phyloP scores from a whole-genome alignment of 2,888 invertebrate species.

The Hirtodrosophila duncani region DNA sequence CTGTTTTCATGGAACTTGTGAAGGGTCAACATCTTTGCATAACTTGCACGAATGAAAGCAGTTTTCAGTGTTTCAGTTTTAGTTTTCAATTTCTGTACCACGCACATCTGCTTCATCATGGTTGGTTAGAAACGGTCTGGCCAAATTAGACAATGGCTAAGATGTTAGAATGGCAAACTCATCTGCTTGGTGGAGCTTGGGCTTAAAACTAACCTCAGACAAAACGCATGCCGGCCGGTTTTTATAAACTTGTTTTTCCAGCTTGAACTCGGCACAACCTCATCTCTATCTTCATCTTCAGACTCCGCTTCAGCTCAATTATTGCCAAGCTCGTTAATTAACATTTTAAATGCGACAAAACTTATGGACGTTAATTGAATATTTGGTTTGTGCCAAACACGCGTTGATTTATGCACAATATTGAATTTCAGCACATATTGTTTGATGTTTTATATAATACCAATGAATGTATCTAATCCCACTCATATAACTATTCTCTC shows the following conservation, averaged over 20 bases:
- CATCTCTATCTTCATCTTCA: not conserved
- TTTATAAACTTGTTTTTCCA: too few species aligned
- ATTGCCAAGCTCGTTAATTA: constrained; percentile 59
- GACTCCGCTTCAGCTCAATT: too few species aligned
- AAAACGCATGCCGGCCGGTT: constrained; percentile 42
- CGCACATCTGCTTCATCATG: too few species aligned
- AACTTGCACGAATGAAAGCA: too few species aligned
- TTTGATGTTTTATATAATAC: constrained; percentile 24
- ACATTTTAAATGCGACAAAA: constrained; percentile 57
- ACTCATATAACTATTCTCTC: constrained; percentile 2
- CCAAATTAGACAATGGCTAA: too few species aligned
- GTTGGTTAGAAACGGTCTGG: too few species aligned
- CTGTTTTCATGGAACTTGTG: too few species aligned
- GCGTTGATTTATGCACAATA: constrained; percentile 41
- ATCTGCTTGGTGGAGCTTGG: constrained; percentile 3
- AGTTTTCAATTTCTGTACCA: too few species aligned
- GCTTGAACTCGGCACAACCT: too few species aligned
- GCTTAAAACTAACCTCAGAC: constrained; percentile 42
- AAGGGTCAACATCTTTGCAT: too few species aligned
- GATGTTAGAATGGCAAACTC: constrained; percentile 25
- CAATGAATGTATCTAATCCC: constrained; percentile 15
- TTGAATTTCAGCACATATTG: constrained; percentile 9
- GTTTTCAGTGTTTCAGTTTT: too few species aligned
- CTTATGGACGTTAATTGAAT: too few species aligned
- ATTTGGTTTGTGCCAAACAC: constrained; percentile 45